phyloP scores from a whole-genome alignment of 30 jellyfish, hydroid and myxozoan species.

The Turritopsis rubra region DNA sequence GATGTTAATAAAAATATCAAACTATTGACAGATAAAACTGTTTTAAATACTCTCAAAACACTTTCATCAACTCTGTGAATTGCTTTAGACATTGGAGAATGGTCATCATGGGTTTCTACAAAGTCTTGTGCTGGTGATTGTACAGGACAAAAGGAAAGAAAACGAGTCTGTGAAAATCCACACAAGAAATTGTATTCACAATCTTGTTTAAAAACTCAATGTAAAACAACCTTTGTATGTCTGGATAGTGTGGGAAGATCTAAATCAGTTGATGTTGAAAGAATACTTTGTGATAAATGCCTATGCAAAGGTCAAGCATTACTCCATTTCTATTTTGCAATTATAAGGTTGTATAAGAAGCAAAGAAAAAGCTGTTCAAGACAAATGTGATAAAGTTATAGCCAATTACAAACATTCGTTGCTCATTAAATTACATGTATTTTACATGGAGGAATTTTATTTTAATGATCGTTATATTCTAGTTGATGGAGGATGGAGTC shows the following conservation, averaged over 20 bases:
- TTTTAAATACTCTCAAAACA: too few species aligned
- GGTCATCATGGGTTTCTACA: background rate
- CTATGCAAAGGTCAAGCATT: background rate
- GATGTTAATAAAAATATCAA: background rate
- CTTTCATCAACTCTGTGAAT: too few species aligned
- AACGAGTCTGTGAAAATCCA: background rate
- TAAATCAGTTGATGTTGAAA: background rate
- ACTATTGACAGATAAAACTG: background rate
- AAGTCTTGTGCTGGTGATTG: background rate
- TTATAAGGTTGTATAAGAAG: background rate
- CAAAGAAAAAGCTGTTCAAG: too few species aligned
- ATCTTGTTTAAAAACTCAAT: background rate
- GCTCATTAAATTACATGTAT: too few species aligned
- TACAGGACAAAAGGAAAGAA: background rate
- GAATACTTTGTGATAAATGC: background rate
- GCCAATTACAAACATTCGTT: background rate
- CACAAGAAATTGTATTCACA: background rate
- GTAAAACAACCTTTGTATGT: background rate
- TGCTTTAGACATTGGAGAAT: background rate
- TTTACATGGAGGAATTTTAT: background rate
- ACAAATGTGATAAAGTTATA: too few species aligned
- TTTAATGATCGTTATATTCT: too few species aligned
- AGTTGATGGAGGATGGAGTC: background rate
- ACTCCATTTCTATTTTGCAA: background rate
- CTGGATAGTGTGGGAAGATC: background rate